phyloP scores from a whole-genome alignment of 2,113 vertebrate species.

The Aegotheles bennettii region DNA sequence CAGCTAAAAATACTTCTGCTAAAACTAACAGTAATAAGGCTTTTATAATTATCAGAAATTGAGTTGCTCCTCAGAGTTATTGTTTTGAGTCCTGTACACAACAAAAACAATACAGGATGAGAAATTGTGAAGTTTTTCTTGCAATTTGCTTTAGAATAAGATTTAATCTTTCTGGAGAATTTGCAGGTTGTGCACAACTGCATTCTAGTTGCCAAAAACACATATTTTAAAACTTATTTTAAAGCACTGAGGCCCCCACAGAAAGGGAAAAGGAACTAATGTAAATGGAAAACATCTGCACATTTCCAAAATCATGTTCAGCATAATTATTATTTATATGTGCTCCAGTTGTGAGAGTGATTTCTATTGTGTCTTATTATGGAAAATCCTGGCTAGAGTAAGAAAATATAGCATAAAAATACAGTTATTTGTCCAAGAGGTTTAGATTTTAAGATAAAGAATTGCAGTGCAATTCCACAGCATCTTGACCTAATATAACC shows the following conservation, averaged over 20 bases:
- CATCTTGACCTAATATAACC: background rate
- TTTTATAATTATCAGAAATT: background rate
- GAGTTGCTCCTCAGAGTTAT: background rate
- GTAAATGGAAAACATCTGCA: slow-evolving; percentile 54
- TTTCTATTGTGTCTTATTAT: background rate
- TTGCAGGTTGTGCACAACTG: background rate
- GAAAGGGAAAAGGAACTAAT: slow-evolving; percentile 23
- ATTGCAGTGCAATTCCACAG: background rate
- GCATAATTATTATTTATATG: slow-evolving; percentile 24
- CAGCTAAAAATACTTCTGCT: background rate
- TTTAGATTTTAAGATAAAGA: background rate
- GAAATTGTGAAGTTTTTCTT: background rate
- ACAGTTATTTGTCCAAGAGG: background rate
- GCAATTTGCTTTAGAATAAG: background rate
- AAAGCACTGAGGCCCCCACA: background rate
- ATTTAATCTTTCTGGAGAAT: background rate
- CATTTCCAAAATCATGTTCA: background rate
- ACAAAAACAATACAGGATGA: background rate
- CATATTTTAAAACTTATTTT: slow-evolving; percentile 10
- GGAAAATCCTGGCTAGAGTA: slow-evolving; percentile 8
- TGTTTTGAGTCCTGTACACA: background rate
- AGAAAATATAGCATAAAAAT: background rate
- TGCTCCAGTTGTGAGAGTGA: background rate
- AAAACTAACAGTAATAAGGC: background rate
- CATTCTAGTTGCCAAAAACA: background rate